Evolutionary conservation across 2,888 invertebrate genomes (phyloP).

Genomic region (Anticlea derivata): DNA sequence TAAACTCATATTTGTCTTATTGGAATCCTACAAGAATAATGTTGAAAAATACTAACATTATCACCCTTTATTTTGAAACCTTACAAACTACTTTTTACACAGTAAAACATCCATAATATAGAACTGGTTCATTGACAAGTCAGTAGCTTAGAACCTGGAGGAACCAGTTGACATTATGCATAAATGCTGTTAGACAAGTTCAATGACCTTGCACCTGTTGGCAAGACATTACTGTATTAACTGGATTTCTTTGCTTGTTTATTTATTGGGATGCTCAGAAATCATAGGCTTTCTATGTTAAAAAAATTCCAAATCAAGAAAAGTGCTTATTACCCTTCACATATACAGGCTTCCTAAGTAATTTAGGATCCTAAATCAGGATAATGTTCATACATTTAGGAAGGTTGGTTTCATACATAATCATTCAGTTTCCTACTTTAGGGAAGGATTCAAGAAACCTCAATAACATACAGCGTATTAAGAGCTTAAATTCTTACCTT

Average conservation of each 20-base stretch:
- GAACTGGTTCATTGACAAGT: slow-evolving; percentile 20
- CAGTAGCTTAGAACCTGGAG: slow-evolving; percentile 20
- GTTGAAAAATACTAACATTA: background rate
- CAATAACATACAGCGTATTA: too few relatives aligned
- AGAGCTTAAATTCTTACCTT: slow-evolving; percentile 86
- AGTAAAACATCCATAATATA: slow-evolving; percentile 3
- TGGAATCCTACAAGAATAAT: background rate
- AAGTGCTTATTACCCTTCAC: too few relatives aligned
- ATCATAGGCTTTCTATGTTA: too few relatives aligned
- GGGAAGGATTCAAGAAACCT: too few relatives aligned
- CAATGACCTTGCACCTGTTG: slow-evolving; percentile 29
- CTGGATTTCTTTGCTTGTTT: slow-evolving; percentile 9
- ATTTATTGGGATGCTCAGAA: background rate
- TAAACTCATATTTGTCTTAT: too few relatives aligned
- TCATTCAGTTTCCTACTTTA: too few relatives aligned
- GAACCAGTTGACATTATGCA: slow-evolving; percentile 30
- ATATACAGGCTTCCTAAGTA: too few relatives aligned
- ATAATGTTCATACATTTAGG: too few relatives aligned
- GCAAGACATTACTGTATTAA: slow-evolving; percentile 17
- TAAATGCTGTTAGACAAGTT: slow-evolving; percentile 27
- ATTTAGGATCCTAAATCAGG: too few relatives aligned
- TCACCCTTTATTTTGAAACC: background rate
- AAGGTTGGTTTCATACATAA: too few relatives aligned
- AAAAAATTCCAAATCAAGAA: too few relatives aligned
- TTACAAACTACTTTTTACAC: background rate